Conservation (phyloP, 2,797 vertebrate species). For the Neomorphus geoffroyi region DNA sequence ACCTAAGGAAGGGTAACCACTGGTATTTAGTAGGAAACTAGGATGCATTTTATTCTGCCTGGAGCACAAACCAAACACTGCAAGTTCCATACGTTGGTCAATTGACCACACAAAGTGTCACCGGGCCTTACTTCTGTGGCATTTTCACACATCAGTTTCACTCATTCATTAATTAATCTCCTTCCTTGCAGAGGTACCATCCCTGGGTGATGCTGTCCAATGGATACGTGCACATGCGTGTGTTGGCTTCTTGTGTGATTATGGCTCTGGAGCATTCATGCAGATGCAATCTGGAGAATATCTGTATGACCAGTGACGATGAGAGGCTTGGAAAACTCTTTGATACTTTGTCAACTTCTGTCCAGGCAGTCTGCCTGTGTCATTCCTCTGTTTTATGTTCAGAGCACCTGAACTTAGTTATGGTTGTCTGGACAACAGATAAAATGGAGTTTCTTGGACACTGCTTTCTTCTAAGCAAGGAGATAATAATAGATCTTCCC, state of each 20-base stretch:
- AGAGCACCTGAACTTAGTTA: not conserved
- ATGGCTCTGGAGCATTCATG: not conserved
- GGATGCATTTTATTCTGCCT: not conserved
- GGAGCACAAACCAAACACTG: not conserved
- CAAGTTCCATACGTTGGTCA: not conserved
- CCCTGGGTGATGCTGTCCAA: not conserved
- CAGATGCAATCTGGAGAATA: not conserved
- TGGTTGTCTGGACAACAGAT: not conserved
- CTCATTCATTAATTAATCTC: not conserved
- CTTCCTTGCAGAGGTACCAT: not conserved
- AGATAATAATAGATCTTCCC: not conserved
- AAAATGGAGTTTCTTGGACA: not conserved
- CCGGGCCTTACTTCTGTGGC: not conserved
- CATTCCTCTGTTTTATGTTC: not conserved
- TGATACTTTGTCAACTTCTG: not conserved
- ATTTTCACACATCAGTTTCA: not conserved
- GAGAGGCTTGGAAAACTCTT: not conserved
- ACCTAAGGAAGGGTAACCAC: not conserved
- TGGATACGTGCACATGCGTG: not conserved
- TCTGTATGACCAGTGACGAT: not conserved
- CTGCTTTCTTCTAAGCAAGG: not conserved
- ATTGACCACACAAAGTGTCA: not conserved
- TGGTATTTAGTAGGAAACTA: not conserved
- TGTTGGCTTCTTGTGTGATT: not conserved
- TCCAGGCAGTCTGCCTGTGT: not conserved